A percentile compares a stretch with the other conserved stretches of the same genome.
Evolutionary conservation across 2,797 vertebrate species (phyloP).

Genomic region (Salmo trutta): DNA sequence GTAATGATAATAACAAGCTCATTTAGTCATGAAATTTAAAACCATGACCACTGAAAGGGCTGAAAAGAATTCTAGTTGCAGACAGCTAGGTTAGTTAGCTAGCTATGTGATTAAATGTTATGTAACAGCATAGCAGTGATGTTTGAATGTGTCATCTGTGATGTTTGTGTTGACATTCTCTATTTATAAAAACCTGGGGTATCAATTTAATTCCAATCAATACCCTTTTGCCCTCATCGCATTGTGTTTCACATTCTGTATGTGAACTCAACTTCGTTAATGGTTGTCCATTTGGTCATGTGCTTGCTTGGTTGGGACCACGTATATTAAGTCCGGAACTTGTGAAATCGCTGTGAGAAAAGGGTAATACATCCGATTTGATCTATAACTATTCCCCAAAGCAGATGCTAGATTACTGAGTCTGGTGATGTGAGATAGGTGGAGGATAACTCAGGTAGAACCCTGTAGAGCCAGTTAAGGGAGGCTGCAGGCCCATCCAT

Average conservation of each 20-base stretch:
- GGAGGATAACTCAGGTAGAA: conserved; percentile 15
- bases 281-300: background rate
- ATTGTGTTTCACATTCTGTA: conserved; percentile 14
- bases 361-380: conserved; percentile 1
- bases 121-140: background rate
- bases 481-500: background rate
- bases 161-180: background rate
- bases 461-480: background rate
- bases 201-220: background rate
- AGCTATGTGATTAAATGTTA: background rate
- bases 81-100: background rate
- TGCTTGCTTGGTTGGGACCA: too few relatives aligned
- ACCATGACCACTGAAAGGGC: background rate
- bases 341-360: conserved; percentile 15
- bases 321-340: background rate
- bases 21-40: background rate
- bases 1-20: background rate
- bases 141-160: background rate
- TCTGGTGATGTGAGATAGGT: background rate
- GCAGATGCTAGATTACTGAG: too few relatives aligned
- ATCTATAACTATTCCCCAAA: background rate
- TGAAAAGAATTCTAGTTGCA: background rate
- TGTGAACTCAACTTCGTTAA: conserved; percentile 13
- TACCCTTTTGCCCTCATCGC: background rate
- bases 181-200: conserved; percentile 1